phyloP scores from a whole-genome alignment of 2,888 invertebrate species.

The Geotrupes spiniger region DNA sequence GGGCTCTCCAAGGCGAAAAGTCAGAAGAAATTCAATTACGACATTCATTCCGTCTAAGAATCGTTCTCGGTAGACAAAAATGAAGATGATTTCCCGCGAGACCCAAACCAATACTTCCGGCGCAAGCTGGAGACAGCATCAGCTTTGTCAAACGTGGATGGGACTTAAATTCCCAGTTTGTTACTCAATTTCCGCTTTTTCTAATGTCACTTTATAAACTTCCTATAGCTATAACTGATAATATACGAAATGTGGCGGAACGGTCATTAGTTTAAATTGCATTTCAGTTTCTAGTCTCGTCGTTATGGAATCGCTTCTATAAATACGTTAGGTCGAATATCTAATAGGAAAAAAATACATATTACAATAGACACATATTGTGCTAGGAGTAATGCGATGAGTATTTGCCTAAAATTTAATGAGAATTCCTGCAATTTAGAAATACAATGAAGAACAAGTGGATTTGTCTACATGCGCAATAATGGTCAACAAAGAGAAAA shows the following conservation, averaged over 20 bases:
- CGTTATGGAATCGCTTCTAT: too few species aligned
- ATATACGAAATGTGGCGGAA: neutral
- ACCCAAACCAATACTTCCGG: conserved; percentile 19
- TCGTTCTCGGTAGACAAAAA: conserved; percentile 35
- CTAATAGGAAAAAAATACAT: too few species aligned
- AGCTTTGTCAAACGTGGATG: conserved; percentile 27
- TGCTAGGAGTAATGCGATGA: too few species aligned
- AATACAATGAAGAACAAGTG: too few species aligned
- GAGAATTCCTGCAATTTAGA: too few species aligned
- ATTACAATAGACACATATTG: too few species aligned
- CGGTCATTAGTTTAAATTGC: too few species aligned
- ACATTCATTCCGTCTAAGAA: conserved; percentile 31
- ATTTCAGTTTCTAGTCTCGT: too few species aligned
- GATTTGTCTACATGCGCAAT: too few species aligned
- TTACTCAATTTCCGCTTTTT: conserved; percentile 11
- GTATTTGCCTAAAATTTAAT: too few species aligned
- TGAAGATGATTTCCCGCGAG: conserved; percentile 36
- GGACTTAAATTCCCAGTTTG: conserved; percentile 13
- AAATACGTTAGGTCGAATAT: too few species aligned
- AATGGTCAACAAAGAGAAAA: too few species aligned
- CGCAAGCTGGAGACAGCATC: conserved; percentile 12
- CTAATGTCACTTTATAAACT: conserved; percentile 8
- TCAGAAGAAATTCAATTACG: conserved; percentile 27
- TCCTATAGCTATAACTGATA: neutral
- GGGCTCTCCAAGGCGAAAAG: neutral